Conservation (phyloP, 2,113 vertebrate genomes). For the Proterorhinus semilunaris region DNA sequence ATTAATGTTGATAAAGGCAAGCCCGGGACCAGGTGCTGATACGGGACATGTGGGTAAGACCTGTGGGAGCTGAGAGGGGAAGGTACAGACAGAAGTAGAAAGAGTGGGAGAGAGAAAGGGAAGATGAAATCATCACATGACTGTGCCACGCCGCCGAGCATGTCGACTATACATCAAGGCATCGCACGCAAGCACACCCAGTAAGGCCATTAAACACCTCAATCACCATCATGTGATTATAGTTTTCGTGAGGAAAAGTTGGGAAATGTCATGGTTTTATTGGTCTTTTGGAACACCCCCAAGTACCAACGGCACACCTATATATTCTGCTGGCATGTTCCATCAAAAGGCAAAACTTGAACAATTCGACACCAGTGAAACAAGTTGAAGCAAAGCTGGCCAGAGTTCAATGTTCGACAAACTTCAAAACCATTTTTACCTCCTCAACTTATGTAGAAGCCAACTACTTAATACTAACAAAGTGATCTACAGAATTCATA, state of each 20-base stretch:
- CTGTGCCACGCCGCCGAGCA: slow-evolving; percentile 14
- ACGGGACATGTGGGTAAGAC: slow-evolving; percentile 40
- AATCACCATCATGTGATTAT: background rate
- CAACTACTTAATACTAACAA: too few relatives aligned
- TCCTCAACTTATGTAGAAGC: too few relatives aligned
- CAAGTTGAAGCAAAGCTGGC: background rate
- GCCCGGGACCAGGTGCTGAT: slow-evolving; percentile 40
- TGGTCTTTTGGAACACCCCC: background rate
- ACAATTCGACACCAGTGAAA: background rate
- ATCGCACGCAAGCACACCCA: slow-evolving; percentile 25
- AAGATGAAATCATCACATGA: slow-evolving; percentile 17
- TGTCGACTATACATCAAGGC: slow-evolving; percentile 2
- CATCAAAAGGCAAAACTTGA: background rate
- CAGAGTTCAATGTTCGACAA: too few relatives aligned
- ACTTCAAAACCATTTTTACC: too few relatives aligned
- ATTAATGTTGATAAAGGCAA: slow-evolving; percentile 41
- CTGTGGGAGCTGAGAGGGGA: slow-evolving; percentile 21
- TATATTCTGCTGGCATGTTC: background rate
- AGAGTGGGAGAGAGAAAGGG: slow-evolving; percentile 1
- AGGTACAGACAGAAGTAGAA: too few relatives aligned
- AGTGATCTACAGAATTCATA: too few relatives aligned
- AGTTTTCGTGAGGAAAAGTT: background rate
- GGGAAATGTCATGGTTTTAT: background rate
- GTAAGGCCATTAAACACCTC: background rate
- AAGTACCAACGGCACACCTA: background rate